Evolutionary conservation across 1,140 invertebrate genomes (phyloP).

Genomic region (Druon quercuslanigerum): DNA sequence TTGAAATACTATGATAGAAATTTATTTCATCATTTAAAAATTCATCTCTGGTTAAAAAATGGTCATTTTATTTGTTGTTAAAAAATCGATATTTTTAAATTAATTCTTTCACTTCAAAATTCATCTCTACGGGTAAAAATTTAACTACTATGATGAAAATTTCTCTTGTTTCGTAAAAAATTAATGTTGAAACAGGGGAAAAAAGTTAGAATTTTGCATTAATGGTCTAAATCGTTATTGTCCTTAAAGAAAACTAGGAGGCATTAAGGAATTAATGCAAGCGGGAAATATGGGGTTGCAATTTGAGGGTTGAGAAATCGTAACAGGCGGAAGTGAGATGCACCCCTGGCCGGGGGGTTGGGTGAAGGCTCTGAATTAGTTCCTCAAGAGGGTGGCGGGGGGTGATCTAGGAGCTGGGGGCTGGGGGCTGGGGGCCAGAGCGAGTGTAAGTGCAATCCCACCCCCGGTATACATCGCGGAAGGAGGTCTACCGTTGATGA

Average conservation of each 20-base stretch:
- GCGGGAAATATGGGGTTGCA: background rate
- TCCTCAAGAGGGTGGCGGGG: constrained; percentile 42
- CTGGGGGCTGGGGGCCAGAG: background rate
- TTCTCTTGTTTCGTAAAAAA: too few relatives aligned
- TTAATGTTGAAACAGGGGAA: too few relatives aligned
- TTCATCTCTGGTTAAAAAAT: too few relatives aligned
- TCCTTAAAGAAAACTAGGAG: background rate
- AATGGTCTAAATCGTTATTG: too few relatives aligned
- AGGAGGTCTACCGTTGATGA: constrained; percentile 65
- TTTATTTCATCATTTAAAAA: too few relatives aligned
- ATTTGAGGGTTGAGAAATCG: constrained; percentile 2
- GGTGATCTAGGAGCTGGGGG: constrained; percentile 11
- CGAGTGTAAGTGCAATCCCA: constrained; percentile 42
- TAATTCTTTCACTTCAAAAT: too few relatives aligned
- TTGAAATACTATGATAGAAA: too few relatives aligned
- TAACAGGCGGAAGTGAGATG: constrained; percentile 28
- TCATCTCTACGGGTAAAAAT: too few relatives aligned
- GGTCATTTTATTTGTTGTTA: too few relatives aligned
- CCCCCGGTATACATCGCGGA: constrained; percentile 49
- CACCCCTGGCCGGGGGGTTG: background rate
- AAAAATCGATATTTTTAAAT: too few relatives aligned
- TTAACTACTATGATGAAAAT: too few relatives aligned
- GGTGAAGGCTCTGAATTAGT: constrained; percentile 44
- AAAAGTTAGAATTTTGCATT: too few relatives aligned
- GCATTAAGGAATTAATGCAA: background rate